A percentile compares a stretch with the other conserved stretches of the same genome.
Evolutionary conservation across 2,888 invertebrate genomes (phyloP).

Genomic region (Arctia plantaginis): DNA sequence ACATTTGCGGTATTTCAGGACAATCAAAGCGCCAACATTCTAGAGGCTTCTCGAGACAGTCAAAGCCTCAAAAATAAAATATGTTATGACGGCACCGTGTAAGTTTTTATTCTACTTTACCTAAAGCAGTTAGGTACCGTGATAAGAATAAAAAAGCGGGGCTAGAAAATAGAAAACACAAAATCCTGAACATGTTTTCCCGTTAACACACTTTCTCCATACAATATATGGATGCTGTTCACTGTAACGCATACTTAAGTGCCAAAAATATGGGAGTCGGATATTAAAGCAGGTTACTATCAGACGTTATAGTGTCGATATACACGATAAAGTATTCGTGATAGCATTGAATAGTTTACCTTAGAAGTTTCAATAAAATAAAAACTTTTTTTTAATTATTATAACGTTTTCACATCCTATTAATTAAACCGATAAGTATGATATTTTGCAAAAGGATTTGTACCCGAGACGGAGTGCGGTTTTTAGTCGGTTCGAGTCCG

Average conservation of each 20-base stretch:
- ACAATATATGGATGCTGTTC: constrained; percentile 13
- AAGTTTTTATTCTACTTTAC: background rate
- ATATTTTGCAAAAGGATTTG: too few species aligned
- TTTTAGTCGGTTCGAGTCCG: too few species aligned
- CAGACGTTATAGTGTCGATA: constrained; percentile 21
- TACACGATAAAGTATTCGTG: constrained; percentile 21
- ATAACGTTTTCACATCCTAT: background rate
- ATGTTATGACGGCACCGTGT: too few species aligned
- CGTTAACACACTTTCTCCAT: background rate
- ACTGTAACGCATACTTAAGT: constrained; percentile 4
- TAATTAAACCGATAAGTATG: too few species aligned
- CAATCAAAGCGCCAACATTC: too few species aligned
- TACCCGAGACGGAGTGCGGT: too few species aligned
- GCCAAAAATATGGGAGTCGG: constrained; percentile 35
- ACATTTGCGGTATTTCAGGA: too few species aligned
- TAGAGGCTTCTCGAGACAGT: too few species aligned
- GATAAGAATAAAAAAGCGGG: background rate
- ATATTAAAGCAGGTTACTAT: constrained; percentile 36
- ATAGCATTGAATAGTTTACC: constrained; percentile 9
- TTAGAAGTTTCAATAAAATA: background rate
- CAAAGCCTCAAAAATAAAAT: too few species aligned
- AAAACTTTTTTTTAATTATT: background rate
- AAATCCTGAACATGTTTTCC: background rate
- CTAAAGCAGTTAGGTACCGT: background rate
- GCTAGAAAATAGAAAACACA: background rate